Conservation (phyloP, 2,888 invertebrate genomes). For the Steinernema hermaphroditum region DNA sequence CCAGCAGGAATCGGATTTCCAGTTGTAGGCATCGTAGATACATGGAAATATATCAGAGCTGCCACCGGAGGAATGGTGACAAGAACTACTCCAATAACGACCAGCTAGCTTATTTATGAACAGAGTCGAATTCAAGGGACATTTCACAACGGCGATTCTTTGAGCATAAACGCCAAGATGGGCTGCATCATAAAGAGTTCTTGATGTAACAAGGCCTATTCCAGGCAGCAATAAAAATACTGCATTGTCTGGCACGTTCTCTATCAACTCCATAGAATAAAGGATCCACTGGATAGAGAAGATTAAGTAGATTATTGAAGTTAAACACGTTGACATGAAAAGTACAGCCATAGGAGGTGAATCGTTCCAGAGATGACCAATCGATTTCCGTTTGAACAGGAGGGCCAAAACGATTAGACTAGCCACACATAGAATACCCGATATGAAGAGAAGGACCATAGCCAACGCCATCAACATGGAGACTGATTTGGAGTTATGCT, state of each 20-base stretch:
- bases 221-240: constrained; percentile 7
- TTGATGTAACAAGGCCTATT: background rate
- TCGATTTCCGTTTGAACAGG: constrained; percentile 2
- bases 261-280: background rate
- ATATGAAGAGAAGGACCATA: constrained; percentile 24
- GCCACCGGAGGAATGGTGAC: background rate
- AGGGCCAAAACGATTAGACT: background rate
- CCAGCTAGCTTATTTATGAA: background rate
- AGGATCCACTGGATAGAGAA: constrained; percentile 21
- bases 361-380: background rate
- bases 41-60: background rate
- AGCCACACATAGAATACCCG: background rate
- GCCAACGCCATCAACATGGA: constrained; percentile 25
- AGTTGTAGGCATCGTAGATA: background rate
- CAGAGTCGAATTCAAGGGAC: background rate
- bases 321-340: background rate
- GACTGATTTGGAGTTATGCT: background rate
- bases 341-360: constrained; percentile 5
- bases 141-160: background rate
- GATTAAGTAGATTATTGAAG: background rate
- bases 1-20: background rate
- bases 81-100: background rate
- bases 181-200: constrained; percentile 10
- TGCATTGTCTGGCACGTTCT: background rate
- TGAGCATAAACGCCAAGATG: constrained; percentile 19